Evolutionary conservation across 53 echinoderm and acorn worm genomes (phyloP).

Genomic region (Holothuria scabra): DNA sequence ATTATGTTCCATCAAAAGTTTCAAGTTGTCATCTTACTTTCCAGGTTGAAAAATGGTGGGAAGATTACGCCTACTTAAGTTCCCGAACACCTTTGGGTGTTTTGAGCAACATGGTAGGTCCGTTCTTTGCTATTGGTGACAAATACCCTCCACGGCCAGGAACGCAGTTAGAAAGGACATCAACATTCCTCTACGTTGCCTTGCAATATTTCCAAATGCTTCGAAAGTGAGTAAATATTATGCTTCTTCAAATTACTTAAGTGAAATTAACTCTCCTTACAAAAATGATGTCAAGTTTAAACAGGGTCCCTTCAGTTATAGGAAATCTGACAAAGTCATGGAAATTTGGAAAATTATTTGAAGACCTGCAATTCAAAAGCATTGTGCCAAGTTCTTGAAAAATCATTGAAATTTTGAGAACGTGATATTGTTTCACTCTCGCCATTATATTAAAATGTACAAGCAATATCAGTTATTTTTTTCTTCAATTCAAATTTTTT

Average conservation of each 20-base stretch:
- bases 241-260: not conserved
- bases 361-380: too few species aligned
- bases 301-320: too few species aligned
- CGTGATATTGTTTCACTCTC: too few species aligned
- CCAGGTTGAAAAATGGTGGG: constrained; percentile 89
- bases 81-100: constrained; percentile 69
- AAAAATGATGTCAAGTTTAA: not conserved
- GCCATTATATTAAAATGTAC: too few species aligned
- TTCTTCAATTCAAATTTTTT: too few species aligned
- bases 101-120: constrained; percentile 70
- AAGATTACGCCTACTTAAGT: constrained; percentile 78
- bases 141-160: constrained; percentile 83
- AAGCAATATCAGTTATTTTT: too few species aligned
- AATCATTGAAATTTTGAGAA: too few species aligned
- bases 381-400: too few species aligned
- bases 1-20: too few species aligned
- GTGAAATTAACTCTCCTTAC: not conserved
- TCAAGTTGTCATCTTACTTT: not conserved
- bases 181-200: constrained; percentile 62
- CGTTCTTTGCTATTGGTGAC: constrained; percentile 53
- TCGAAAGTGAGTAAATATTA: constrained; percentile 61
- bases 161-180: constrained; percentile 68
- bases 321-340: too few species aligned
- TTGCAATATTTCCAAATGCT: constrained; percentile 66
- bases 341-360: too few species aligned